These are phyloP conservation scores for Eretmochelys imbricata DNA, from an alignment of 2,113 vertebrate species.

Conservation along the genomic window DNA sequence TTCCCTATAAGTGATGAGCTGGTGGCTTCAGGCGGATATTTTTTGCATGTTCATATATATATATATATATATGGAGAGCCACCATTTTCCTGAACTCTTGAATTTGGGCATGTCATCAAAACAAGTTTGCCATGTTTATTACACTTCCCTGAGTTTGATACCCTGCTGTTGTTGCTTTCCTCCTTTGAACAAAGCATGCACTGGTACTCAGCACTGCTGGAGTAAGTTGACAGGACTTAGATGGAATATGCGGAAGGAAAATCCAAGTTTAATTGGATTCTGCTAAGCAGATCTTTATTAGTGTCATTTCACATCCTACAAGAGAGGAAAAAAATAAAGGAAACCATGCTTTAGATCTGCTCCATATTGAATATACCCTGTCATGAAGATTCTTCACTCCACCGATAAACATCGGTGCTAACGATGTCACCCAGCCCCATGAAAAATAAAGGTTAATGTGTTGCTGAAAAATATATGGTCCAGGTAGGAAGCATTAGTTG, in stretches of 20 bases:
- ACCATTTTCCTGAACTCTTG: too few relatives aligned
- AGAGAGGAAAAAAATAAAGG: slow-evolving; percentile 51
- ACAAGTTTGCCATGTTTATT: background rate
- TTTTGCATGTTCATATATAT: too few relatives aligned
- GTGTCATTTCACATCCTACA: background rate
- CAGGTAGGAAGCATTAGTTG: slow-evolving; percentile 47
- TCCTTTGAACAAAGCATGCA: rapidly evolving
- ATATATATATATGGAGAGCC: background rate
- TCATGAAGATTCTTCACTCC: slow-evolving; percentile 58
- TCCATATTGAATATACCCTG: slow-evolving; percentile 53
- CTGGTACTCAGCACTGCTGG: rapidly evolving
- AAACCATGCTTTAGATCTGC: slow-evolving; percentile 47
- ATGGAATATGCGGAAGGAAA: background rate
- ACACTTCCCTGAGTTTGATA: background rate
- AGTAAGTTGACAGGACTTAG: background rate
- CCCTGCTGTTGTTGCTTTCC: background rate
- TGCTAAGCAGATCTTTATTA: background rate
- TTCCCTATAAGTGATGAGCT: background rate
- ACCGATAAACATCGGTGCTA: slow-evolving; percentile 36
- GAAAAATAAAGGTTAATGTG: slow-evolving; percentile 30
- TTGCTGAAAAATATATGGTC: slow-evolving; percentile 57
- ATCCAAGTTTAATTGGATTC: slow-evolving; percentile 32
- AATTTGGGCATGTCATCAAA: background rate
- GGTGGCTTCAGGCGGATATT: background rate
- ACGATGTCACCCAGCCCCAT: slow-evolving; percentile 53